A percentile compares a stretch with the other conserved stretches of the same genome.
phyloP scores from a whole-genome alignment of 2,113 vertebrate species.

The Poeciliopsis retropinna region DNA sequence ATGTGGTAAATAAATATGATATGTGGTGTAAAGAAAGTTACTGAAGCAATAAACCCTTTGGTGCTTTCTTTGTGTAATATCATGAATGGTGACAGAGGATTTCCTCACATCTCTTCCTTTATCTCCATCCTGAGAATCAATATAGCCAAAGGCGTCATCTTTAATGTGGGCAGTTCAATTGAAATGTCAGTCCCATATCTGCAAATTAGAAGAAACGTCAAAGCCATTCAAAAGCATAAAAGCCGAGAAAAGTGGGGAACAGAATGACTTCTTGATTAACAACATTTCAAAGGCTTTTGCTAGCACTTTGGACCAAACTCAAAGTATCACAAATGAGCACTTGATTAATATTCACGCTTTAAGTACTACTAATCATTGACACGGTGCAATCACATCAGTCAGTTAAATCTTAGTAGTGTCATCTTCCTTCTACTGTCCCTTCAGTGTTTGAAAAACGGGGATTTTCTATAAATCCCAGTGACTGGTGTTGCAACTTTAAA shows the following conservation, averaged over 20 bases:
- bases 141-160: constrained; percentile 51
- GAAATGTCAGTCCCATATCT: constrained; percentile 52
- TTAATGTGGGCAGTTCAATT: constrained; percentile 59
- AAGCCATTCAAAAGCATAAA: constrained; percentile 50
- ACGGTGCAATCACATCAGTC: constrained; percentile 36
- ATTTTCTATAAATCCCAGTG: constrained; percentile 61
- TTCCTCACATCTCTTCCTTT: constrained; percentile 6
- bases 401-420: constrained; percentile 59
- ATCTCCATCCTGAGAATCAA: constrained; percentile 32
- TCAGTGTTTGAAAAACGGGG: too few species aligned
- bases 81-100: background rate
- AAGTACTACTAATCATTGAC: constrained; percentile 55
- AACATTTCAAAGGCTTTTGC: constrained; percentile 48
- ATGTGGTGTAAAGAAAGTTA: background rate
- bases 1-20: background rate
- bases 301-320: constrained; percentile 50
- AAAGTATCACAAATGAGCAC: constrained; percentile 48
- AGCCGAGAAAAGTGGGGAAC: constrained; percentile 47
- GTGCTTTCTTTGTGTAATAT: background rate
- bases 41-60: background rate
- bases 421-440: constrained; percentile 38
- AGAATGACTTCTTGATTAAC: constrained; percentile 61
- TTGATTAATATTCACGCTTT: constrained; percentile 70
- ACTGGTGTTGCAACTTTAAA: constrained; percentile 53
- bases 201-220: constrained; percentile 54